Conservation (phyloP, 1,140 invertebrate species). For the Polypedilum vanderplanki region DNA sequence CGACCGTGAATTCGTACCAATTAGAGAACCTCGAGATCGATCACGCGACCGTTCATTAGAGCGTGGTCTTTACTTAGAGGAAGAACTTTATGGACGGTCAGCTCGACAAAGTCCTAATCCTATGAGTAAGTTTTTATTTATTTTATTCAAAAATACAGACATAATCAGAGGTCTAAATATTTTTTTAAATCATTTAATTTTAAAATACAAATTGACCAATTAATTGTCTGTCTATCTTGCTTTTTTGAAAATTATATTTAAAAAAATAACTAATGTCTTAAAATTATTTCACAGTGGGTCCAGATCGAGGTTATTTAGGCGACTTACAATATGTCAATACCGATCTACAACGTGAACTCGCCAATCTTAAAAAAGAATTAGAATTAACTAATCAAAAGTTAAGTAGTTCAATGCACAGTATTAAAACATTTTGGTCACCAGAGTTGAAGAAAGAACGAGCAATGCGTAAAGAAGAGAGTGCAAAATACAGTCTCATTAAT, state of each 20-base stretch:
- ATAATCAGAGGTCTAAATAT: too few relatives aligned
- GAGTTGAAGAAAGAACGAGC: conserved; percentile 97
- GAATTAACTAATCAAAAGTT: conserved; percentile 97
- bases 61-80: conserved; percentile 61
- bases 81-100: conserved; percentile 64
- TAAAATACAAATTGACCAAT: too few relatives aligned
- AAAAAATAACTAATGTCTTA: too few relatives aligned
- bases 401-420: conserved; percentile 97
- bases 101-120: conserved; percentile 66
- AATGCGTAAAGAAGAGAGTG: conserved; percentile 93
- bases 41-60: conserved; percentile 58
- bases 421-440: conserved; percentile 99
- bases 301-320: conserved; percentile 63
- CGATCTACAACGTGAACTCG: conserved; percentile 91
- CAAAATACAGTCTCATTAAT: conserved; percentile 93
- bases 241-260: too few relatives aligned
- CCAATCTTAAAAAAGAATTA: conserved; percentile 92
- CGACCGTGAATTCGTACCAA: conserved; percentile 75
- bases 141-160: too few relatives aligned
- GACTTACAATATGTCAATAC: conserved; percentile 92
- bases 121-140: conserved; percentile 37
- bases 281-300: conserved; percentile 42
- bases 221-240: too few relatives aligned
- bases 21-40: conserved; percentile 59
- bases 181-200: too few relatives aligned